Conservation (phyloP, 1,140 invertebrate genomes). For the Meloidogyne hapla region DNA sequence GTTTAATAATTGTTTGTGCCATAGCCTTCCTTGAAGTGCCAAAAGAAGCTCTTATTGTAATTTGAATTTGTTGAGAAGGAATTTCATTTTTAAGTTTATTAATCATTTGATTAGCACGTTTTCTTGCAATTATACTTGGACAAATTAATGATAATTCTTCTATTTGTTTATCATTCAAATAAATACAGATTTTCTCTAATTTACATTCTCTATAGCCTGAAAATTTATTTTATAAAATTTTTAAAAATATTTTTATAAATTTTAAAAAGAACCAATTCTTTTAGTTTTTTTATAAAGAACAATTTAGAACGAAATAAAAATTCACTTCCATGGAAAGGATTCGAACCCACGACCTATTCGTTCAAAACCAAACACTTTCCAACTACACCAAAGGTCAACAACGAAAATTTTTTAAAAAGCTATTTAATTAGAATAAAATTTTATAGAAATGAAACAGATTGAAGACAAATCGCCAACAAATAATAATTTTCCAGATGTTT, state of each 20-base stretch:
- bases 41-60: conserved; percentile 79
- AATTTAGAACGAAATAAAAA: too few species aligned
- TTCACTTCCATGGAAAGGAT: not conserved
- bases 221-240: conserved; percentile 8
- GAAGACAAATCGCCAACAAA: too few species aligned
- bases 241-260: not conserved
- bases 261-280: conserved; percentile 64
- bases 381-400: too few species aligned
- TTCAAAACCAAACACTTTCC: too few species aligned
- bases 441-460: too few species aligned
- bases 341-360: not conserved
- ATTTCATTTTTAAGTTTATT: conserved; percentile 77
- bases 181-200: conserved; percentile 72
- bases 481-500: too few species aligned
- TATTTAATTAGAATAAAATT: too few species aligned
- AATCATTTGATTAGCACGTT: conserved; percentile 74
- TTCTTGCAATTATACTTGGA: conserved; percentile 73
- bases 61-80: conserved; percentile 80
- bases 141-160: conserved; percentile 85
- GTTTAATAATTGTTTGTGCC: conserved; percentile 81
- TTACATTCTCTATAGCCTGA: conserved; percentile 37
- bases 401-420: too few species aligned
- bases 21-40: conserved; percentile 77
- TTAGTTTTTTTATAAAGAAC: not conserved
- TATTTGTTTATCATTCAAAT: conserved; percentile 78